Evolutionary conservation across 1,140 invertebrate species (phyloP), one percentile per base, ranked within the genome.

Genomic region (Homarus americanus): DNA sequence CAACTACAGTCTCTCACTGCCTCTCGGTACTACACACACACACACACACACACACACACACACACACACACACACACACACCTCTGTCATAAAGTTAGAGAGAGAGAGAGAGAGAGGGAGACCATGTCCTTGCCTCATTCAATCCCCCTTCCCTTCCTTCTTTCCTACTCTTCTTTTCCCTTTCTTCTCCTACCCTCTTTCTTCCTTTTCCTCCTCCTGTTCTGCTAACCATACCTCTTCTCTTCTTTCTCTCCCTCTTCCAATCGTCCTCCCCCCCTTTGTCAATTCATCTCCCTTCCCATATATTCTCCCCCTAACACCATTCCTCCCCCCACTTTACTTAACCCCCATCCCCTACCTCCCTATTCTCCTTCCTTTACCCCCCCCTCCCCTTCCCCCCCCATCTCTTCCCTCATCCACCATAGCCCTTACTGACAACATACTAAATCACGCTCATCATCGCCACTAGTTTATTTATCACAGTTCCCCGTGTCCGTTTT

Each of bases 401-500:
- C 63, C 44, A n/a, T 3, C 38, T 69, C 38, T 32, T 34, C 53
- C 38, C 38, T 66, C 40, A 5, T n/a, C 24, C 24, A n/a, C 63
- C 9, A 32, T 41, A 5, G 15, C 63, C 24, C n/a, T 24, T 63
- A 38, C 84, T 87, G 84, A 78, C 84, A 87, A 78, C 73, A 78
- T 78, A 28, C 85, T 87, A 78, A 58, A 87, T 87, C 76, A 87
- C 75, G 38, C 85, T 87, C 53, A 87, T 87, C 85, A 87, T 80
- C 85, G 76, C 85, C n/a, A 53, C 69, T 58, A 89, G 79, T 89
- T 82, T 89, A 84, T 90, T 90, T 90, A 90, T 90, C 87, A 84
- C 87, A 83, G 44, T 49, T 78, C 87, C 41, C 80, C 80, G 72
- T 78, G 79, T 82, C 87, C 79, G 79, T 82, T 90, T 90, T 90